Conservation (phyloP, 2,797 vertebrate genomes). For the Anas bernieri region DNA sequence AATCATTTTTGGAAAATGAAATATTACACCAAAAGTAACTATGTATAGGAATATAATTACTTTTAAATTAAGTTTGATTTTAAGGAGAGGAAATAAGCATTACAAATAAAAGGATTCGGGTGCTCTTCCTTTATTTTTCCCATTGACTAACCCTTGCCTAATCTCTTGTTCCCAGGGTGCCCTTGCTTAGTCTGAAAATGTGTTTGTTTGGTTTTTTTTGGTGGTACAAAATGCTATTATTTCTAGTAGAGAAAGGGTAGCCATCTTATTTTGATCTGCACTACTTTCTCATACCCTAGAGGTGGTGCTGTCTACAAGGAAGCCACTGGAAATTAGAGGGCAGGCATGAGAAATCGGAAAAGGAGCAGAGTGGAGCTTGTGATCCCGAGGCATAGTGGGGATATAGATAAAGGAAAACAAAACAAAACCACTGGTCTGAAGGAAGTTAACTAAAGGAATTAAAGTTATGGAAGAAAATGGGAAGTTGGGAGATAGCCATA, state of each 20-base stretch:
- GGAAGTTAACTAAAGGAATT: not conserved
- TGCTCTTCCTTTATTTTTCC: not conserved
- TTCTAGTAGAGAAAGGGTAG: not conserved
- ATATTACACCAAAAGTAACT: not conserved
- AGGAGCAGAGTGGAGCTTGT: not conserved
- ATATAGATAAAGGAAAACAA: not conserved
- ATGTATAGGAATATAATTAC: not conserved
- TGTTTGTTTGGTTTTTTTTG: too few relatives aligned
- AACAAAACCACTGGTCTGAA: not conserved
- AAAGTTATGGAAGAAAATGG: not conserved
- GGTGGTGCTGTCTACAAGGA: constrained; percentile 65
- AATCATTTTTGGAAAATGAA: rapidly evolving
- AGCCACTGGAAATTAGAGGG: not conserved
- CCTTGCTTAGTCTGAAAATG: not conserved
- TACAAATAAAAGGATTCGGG: not conserved
- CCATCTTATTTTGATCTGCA: not conserved
- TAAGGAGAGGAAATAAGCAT: not conserved
- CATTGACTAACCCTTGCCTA: not conserved
- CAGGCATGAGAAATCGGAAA: not conserved
- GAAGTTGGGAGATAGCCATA: not conserved
- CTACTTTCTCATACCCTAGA: constrained; percentile 53
- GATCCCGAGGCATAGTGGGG: rapidly evolving
- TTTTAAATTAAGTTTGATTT: not conserved
- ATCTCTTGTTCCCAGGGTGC: not conserved
- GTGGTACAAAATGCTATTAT: not conserved